Evolutionary conservation across 1,140 invertebrate genomes (phyloP), one percentile per base, ranked within the genome.

Genomic region (Drosophila sechellia): DNA sequence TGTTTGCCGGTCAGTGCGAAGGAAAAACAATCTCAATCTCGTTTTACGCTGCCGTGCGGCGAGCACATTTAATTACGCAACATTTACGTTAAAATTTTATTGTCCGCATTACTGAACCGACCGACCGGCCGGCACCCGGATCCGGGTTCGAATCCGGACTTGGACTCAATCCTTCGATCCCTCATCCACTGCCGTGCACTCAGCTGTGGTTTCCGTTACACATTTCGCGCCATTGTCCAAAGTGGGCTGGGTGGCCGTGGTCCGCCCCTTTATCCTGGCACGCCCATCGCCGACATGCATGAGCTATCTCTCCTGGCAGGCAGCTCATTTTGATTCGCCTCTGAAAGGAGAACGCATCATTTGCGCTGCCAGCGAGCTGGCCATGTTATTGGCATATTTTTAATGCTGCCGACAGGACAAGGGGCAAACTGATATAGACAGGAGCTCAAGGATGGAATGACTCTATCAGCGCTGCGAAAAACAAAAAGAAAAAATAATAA

Each of bases 11-110:
- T 37, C 40, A 70, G 70, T 55, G 53, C 45, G 48, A 15, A 63
- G 49, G 22, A 49, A 61, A 75, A 69, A 58, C 59, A 66, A 78
- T 75, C 74, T 65, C 79, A 78, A 79, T 78, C 59, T 83, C 61
- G 69, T 79, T 85, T 72, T 49, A 55, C 54, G 72, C 49, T 68
- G 72, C 61, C 27, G 35, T 58, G 55, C 43, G 54, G 50, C 35
- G 57, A 74, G 37, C 54, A 78, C 74, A 84, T 85, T 85, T 81
- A 85, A 86, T 87, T 72, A 69, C 75, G 66, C 63, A 69, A 75
- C 78, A 87, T 87, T 86, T 79, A 57, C 83, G 83, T 86, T 86
- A 86, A 87, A 81, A 87, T 83, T 86, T 87, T 79, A 86, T 86
- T 87, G 83, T 64, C 63, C 68, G 73, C 80, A 76, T 77, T 84